Evolutionary conservation across 2,113 vertebrate genomes (phyloP).

Genomic region (Laticauda laticaudata): DNA sequence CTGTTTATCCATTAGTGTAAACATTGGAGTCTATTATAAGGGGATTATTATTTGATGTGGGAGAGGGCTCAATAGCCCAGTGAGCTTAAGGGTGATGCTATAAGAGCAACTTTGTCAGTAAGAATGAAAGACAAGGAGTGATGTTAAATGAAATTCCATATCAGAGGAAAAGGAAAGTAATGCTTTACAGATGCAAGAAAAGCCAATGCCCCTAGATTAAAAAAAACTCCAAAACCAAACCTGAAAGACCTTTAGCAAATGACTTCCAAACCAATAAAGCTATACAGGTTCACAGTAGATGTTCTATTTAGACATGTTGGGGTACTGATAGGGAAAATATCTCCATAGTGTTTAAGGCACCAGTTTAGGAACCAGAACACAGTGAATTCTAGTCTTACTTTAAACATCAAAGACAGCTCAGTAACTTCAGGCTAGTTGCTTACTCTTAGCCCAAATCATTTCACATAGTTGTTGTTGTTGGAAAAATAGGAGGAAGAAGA

Average conservation of each 20-base stretch:
- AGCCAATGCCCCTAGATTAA: not conserved
- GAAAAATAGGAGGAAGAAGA: not conserved
- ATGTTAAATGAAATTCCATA: not conserved
- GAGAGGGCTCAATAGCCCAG: not conserved
- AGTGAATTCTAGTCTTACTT: not conserved
- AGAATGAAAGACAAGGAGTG: not conserved
- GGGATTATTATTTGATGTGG: not conserved
- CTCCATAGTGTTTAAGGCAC: not conserved
- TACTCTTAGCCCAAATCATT: not conserved
- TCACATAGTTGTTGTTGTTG: not conserved
- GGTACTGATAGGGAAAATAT: not conserved
- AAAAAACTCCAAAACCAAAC: not conserved
- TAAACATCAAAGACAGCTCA: not conserved
- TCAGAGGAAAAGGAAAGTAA: not conserved
- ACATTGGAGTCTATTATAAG: not conserved
- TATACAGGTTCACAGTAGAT: not conserved
- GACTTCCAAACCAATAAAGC: not conserved
- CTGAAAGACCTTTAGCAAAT: not conserved
- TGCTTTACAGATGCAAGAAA: not conserved
- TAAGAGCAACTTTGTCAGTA: not conserved
- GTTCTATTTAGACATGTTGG: not conserved
- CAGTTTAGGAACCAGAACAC: not conserved
- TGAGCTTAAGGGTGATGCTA: not conserved
- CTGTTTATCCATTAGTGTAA: not conserved
- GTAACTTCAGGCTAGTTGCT: not conserved